Base-by-base conservation (phyloP, 2,113 vertebrate species). In the Paradisaea rubra region DNA sequence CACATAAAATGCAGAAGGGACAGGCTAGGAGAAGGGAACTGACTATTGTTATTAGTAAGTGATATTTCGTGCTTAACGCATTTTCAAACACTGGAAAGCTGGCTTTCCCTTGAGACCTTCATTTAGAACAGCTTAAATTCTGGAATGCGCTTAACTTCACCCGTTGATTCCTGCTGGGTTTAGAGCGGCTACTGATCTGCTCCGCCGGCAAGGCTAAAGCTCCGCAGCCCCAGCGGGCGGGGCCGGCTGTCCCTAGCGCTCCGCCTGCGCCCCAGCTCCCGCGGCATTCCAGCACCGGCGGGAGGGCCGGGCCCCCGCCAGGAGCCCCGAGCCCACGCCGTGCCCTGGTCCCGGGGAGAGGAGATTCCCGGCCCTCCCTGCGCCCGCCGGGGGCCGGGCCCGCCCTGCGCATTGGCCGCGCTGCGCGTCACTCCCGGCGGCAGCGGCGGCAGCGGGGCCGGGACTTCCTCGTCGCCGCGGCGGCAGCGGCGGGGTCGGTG, bases 331-430 rank as follows among this genome's bases (percentile, higher is more conserved):
- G 30, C 18, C 31, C 53, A 3, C 3, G 25, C 18, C 30, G 19
- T 3, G 11, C 42, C 59, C 16, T 0, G 28, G 15, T 44, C n/a
- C 7, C 57, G 3, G 23, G 37, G 10, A 15, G 6, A 18, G 33
- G 54, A 13, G 37, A 11, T 39, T 69, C 63, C 73, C 45, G 45
- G 33, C 37, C 72, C 22, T 14, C 72, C 39, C 83, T 33, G 30
- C 70, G 57, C 30, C 45, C 22, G 19, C 22, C 20, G 15, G 24
- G 39, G 28, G 28, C 72, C 44, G n/a, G 5, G 27, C 74, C 70
- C 24, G 24, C 54, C 11, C 83, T 47, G 47, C 33, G 78, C 50
- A 95, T 97, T 97, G 97, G 97, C 14, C 27, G 4, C 1, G 7
- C 31, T 2, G 24, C 16, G 64, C 59, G 95, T 89, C 97, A 66